Base-by-base conservation (phyloP, 2,113 vertebrate genomes). In the Suncus etruscus region DNA sequence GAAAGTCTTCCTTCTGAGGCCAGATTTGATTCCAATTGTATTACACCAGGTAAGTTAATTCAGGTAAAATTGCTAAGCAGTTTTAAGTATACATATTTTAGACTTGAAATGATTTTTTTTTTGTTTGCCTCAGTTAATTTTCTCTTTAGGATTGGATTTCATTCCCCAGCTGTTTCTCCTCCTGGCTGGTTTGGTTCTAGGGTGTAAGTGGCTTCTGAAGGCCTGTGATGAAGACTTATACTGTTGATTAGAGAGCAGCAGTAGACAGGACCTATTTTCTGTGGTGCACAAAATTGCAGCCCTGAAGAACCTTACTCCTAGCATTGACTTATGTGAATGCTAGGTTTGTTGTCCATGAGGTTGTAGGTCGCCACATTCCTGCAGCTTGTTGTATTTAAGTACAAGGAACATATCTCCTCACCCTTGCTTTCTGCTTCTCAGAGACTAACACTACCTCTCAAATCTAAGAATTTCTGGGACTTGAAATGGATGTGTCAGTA, bases 11-110 rank as follows among this genome's bases (percentile, higher is more conserved):
- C 99, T 74, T 97, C 98, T 86, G 99, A 99, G 97, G 98, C 99
- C 93, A 98, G 99, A 89, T 99, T 99, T 92, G 99, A 99, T 96
- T 99, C 99, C 91, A 99, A 99, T 96, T 99, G 99, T 93, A 99
- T 99, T 96, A 99, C 99, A 81, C 99, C 99, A 94, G 99, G 99
- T 99, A 97, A 92, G 86, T 47, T 76, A 14, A 83, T 66, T 83
- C 61, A 82, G 58, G 86, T 58, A 82, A 86, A 76, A 85, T 25
- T 72, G 89, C 89, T 74, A 15, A 86, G 24, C 83, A 31, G 68
- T 83, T 78, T 88, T 74, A 90, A 78, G 79, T 95, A 45, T 81
- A 82, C 69, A 81, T 45, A 16, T 66, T 47, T 65, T 72, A 82
- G 6, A 77, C 72, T 87, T 80, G 22, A 76, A 84, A 80, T 74